Conservation (phyloP, 2,797 vertebrate species). For the Xenops minutus region DNA sequence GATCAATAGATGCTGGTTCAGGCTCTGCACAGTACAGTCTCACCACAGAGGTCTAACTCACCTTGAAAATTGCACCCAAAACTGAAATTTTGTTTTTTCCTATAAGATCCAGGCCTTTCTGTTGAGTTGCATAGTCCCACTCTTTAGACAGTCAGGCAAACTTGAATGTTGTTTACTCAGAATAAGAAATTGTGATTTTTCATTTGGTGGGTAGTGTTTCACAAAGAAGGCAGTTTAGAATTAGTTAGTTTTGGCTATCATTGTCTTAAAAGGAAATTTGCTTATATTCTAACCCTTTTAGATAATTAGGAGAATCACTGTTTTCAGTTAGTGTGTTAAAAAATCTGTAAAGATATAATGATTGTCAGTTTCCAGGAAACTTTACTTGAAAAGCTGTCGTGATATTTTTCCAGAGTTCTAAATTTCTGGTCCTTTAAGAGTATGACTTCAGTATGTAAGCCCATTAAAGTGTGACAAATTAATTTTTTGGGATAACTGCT, state of each 20-base stretch:
- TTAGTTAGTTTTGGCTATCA: neutral
- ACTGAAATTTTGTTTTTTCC: neutral
- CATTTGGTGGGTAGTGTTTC: fast-evolving
- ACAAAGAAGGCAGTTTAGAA: neutral
- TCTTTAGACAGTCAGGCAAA: neutral
- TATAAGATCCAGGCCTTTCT: neutral
- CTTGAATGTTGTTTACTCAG: neutral
- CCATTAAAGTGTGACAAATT: neutral
- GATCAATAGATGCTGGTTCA: neutral
- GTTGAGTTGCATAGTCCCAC: neutral
- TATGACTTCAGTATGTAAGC: neutral
- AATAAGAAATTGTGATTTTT: neutral
- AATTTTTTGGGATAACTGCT: neutral
- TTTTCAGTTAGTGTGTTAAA: neutral
- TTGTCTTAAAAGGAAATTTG: neutral
- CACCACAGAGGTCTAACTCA: neutral
- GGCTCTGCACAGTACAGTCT: neutral
- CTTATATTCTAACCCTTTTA: neutral
- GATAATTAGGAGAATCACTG: neutral
- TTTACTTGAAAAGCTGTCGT: neutral
- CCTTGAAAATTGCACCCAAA: neutral
- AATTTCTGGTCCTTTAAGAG: neutral
- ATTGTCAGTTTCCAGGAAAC: neutral
- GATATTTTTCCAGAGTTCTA: neutral
- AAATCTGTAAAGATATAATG: neutral